Evolutionary conservation across 2,797 vertebrate genomes (phyloP).

Genomic region (Carcharodon carcharias): DNA sequence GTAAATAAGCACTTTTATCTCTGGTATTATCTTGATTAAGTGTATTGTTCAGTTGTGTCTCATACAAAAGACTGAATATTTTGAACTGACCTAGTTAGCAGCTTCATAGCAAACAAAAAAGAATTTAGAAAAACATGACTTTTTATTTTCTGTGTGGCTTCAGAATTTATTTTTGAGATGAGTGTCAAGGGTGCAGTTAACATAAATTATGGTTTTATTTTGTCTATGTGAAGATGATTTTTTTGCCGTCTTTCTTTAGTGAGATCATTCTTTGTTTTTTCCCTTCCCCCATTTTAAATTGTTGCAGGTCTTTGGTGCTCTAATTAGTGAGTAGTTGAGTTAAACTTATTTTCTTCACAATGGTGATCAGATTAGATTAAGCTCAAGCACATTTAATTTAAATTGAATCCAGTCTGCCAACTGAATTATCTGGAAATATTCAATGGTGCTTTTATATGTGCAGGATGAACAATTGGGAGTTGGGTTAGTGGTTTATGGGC

Average conservation of each 20-base stretch:
- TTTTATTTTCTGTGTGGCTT: neutral
- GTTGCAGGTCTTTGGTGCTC: neutral
- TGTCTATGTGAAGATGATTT: neutral
- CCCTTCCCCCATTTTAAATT: neutral
- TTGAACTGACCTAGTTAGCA: constrained; percentile 22
- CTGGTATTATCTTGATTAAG: constrained; percentile 15
- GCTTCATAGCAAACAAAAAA: neutral
- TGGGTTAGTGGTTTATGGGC: neutral
- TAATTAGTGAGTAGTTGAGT: neutral
- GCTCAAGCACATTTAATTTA: neutral
- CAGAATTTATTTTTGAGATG: neutral
- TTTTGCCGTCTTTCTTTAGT: neutral
- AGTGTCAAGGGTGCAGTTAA: neutral
- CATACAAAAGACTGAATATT: constrained; percentile 18
- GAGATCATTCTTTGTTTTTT: neutral
- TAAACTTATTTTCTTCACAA: constrained; percentile 11
- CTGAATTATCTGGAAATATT: constrained; percentile 6
- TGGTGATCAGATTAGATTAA: constrained; percentile 19
- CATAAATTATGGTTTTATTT: neutral
- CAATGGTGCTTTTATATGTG: neutral
- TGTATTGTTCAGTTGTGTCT: constrained; percentile 6
- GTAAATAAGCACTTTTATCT: constrained; percentile 7
- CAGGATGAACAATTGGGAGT: neutral
- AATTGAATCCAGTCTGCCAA: neutral
- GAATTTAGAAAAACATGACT: neutral